A percentile compares a stretch with the other conserved stretches of the same genome.
Conservation (phyloP, 2,888 invertebrate genomes). For the Xestobium rufovillosum region DNA sequence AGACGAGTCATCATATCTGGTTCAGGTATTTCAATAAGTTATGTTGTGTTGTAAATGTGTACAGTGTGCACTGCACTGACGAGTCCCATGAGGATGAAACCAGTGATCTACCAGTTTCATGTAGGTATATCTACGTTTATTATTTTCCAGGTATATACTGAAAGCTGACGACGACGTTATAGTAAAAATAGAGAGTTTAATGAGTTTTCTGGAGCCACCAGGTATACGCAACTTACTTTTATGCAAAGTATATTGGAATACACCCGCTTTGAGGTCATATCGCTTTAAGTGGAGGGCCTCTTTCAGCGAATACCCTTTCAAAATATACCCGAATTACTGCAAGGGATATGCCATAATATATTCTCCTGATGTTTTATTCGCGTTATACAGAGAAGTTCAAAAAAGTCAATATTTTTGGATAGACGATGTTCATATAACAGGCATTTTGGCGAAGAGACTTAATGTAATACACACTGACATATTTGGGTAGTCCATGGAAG, state of each 20-base stretch:
- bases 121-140: no score
- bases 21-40: no score
- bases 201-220: constrained; percentile 51
- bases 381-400: constrained; percentile 47
- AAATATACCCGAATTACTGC: constrained; percentile 64
- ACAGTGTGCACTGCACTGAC: no score
- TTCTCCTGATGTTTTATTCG: constrained; percentile 46
- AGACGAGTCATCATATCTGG: no score
- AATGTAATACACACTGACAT: constrained; percentile 49
- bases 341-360: constrained; percentile 55
- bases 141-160: no score
- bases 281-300: constrained; percentile 69
- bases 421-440: constrained; percentile 61
- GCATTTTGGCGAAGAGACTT: constrained; percentile 48
- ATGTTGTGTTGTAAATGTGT: no score
- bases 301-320: constrained; percentile 51
- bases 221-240: constrained; percentile 53
- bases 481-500: no score
- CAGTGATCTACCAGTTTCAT: no score
- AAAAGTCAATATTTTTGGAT: constrained; percentile 58
- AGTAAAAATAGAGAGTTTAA: constrained; percentile 61
- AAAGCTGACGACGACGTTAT: constrained; percentile 72
- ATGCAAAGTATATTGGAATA: no score
- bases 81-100: no score
- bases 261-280: no score